Conservation (phyloP, 2,888 invertebrate genomes). For the Calliphora vomitoria region DNA sequence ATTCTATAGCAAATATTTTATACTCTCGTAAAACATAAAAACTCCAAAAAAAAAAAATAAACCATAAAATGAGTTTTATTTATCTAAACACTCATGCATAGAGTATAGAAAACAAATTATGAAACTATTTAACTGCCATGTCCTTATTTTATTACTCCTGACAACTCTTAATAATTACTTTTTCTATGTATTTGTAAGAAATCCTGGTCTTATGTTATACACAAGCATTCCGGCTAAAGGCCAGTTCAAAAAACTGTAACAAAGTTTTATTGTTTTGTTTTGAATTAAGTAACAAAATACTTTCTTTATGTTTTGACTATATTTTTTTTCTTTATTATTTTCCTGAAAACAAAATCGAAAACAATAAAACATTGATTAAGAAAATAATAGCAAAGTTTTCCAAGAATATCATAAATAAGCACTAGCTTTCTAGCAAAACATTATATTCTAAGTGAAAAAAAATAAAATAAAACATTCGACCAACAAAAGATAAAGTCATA, state of each 20-base stretch:
- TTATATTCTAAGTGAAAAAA: background rate
- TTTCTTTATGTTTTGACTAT: background rate
- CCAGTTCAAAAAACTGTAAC: background rate
- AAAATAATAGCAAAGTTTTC: constrained; percentile 24
- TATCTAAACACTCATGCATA: background rate
- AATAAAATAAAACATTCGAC: background rate
- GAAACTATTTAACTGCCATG: constrained; percentile 19
- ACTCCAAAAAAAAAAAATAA: too few species aligned
- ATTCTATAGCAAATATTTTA: too few species aligned
- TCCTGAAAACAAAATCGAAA: constrained; percentile 3
- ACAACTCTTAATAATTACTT: constrained; percentile 15
- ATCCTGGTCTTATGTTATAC: background rate
- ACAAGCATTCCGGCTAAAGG: too few species aligned
- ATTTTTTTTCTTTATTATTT: background rate
- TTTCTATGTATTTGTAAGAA: background rate
- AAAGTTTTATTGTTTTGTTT: constrained; percentile 28
- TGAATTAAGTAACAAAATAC: constrained; percentile 16
- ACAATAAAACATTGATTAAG: constrained; percentile 30
- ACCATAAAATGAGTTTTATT: background rate
- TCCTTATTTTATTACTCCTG: constrained; percentile 22
- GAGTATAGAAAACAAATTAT: constrained; percentile 26
- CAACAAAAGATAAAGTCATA: background rate
- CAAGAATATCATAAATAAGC: background rate
- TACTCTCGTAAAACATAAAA: background rate
- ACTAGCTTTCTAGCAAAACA: background rate